Evolutionary conservation across 2,113 vertebrate genomes (phyloP).

Genomic region (Anoplopoma fimbria): DNA sequence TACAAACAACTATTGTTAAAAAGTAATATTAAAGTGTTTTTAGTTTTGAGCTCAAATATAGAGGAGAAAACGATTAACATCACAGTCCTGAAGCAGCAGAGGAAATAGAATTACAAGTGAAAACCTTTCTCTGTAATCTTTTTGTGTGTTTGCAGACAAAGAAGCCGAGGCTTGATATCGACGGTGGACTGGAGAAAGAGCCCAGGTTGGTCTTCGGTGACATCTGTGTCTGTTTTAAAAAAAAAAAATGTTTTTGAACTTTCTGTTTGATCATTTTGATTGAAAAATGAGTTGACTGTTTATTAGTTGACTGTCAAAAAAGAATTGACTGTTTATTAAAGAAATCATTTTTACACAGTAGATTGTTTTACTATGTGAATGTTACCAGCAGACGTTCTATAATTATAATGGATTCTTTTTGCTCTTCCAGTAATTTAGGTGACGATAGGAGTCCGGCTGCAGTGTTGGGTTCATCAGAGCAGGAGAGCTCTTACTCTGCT

Average conservation of each 20-base stretch:
- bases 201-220: constrained; percentile 66
- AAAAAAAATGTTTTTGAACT: not conserved
- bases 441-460: constrained; percentile 58
- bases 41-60: not conserved
- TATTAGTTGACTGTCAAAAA: not conserved
- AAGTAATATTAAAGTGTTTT: too few species aligned
- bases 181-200: constrained; percentile 68
- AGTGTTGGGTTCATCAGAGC: constrained; percentile 68
- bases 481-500: constrained; percentile 69
- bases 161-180: constrained; percentile 81
- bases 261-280: not conserved
- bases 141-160: constrained; percentile 74
- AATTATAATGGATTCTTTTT: not conserved
- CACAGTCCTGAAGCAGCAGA: not conserved
- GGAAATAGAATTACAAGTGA: too few species aligned
- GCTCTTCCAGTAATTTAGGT: constrained; percentile 52
- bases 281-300: not conserved
- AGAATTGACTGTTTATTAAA: not conserved
- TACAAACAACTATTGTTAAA: not conserved
- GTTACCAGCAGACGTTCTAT: not conserved
- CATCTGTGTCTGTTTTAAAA: not conserved
- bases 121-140: not conserved
- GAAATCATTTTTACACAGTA: not conserved
- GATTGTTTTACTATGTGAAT: not conserved
- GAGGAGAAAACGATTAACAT: not conserved